Evolutionary conservation across 2,797 vertebrate genomes (phyloP).

Genomic region (Characodon lateralis): DNA sequence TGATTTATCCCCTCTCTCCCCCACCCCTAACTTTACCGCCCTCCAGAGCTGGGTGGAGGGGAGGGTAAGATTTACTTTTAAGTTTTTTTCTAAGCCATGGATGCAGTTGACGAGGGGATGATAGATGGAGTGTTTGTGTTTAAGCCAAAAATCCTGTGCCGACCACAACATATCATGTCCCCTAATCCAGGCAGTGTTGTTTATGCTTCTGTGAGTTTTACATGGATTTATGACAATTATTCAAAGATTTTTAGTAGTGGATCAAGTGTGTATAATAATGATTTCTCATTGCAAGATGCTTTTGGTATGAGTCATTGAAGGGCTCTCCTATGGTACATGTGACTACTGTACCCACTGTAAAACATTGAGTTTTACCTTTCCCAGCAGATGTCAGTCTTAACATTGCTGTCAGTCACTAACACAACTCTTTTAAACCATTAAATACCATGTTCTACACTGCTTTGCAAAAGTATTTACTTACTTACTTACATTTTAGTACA

Average conservation of each 20-base stretch:
- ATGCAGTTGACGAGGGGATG: slow-evolving; percentile 69
- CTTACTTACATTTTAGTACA: neutral
- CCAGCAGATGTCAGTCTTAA: slow-evolving; percentile 84
- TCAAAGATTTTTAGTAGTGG: slow-evolving; percentile 41
- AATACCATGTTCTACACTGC: neutral
- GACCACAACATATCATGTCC: slow-evolving; percentile 39
- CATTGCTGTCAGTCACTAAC: slow-evolving; percentile 52
- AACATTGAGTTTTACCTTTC: slow-evolving; percentile 62
- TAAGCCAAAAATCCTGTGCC: slow-evolving; percentile 63
- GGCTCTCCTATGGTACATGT: slow-evolving; percentile 8
- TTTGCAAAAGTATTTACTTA: neutral
- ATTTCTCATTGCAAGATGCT: neutral
- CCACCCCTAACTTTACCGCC: slow-evolving; percentile 40
- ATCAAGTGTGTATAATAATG: slow-evolving; percentile 9
- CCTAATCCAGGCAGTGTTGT: slow-evolving; percentile 32
- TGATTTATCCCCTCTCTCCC: slow-evolving; percentile 76
- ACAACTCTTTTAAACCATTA: slow-evolving; percentile 17
- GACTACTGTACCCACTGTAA: slow-evolving; percentile 32
- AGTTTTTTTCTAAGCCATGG: slow-evolving; percentile 76
- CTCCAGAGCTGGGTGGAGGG: slow-evolving; percentile 67
- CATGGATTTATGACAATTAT: slow-evolving; percentile 43
- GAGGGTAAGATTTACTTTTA: slow-evolving; percentile 74
- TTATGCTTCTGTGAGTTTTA: slow-evolving; percentile 25
- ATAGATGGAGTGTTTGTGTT: slow-evolving; percentile 72
- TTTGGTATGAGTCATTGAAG: neutral